A percentile compares a stretch with the other conserved stretches of the same genome.
phyloP scores from a whole-genome alignment of 2,797 vertebrate genomes.

The Falco peregrinus region DNA sequence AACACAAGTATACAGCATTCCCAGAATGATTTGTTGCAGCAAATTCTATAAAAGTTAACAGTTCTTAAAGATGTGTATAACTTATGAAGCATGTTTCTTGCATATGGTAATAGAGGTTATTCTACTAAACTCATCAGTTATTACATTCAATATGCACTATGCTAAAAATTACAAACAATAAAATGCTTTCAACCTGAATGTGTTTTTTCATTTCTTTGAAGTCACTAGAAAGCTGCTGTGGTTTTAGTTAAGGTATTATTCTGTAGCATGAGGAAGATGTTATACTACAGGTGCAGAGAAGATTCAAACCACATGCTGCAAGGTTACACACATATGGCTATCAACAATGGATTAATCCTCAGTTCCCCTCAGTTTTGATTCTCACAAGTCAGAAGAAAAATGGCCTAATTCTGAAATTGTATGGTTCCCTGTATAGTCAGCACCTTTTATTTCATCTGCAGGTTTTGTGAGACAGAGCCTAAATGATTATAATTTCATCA shows the following conservation, averaged over 20 bases:
- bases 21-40: slow-evolving; percentile 24
- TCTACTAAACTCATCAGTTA: slow-evolving; percentile 64
- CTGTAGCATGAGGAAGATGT: slow-evolving; percentile 55
- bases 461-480: not conserved
- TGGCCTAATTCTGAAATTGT: not conserved
- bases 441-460: slow-evolving; percentile 22
- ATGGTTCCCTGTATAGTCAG: not conserved
- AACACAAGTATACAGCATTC: not conserved
- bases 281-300: slow-evolving; percentile 65
- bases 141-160: slow-evolving; percentile 61
- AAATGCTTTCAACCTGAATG: slow-evolving; percentile 59
- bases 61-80: slow-evolving; percentile 18
- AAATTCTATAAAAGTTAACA: slow-evolving; percentile 62
- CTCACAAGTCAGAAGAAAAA: slow-evolving; percentile 39
- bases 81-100: slow-evolving; percentile 42
- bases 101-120: slow-evolving; percentile 33
- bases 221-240: slow-evolving; percentile 43
- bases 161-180: slow-evolving; percentile 66
- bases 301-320: slow-evolving; percentile 69
- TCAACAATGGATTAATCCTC: slow-evolving; percentile 48
- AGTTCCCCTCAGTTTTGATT: slow-evolving; percentile 38
- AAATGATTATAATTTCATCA: not conserved
- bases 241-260: slow-evolving; percentile 58
- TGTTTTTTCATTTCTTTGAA: slow-evolving; percentile 64
- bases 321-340: slow-evolving; percentile 4